Base-by-base conservation (phyloP, 2,113 vertebrate genomes). In the Gadus chalcogrammus region DNA sequence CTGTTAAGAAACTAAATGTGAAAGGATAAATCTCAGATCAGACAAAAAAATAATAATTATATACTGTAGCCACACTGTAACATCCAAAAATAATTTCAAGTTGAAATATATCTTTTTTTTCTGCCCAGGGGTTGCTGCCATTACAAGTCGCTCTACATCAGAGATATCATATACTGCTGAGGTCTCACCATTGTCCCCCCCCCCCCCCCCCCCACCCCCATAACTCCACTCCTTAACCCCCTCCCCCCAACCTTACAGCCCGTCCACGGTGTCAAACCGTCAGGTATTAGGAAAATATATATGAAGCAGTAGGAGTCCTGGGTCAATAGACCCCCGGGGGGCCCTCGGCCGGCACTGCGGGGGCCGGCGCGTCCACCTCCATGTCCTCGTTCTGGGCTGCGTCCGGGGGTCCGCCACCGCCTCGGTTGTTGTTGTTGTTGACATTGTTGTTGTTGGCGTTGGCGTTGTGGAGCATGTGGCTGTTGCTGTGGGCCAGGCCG, bases 21-120 rank as follows among this genome's bases (percentile, higher is more conserved):
- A 94, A 89, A 90, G 82, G 89, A 87, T 85, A 89, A 90, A 92
- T 92, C 90, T 89, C 91, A 93, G 92, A 94, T 93, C 89, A 92
- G 90, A 94, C 91, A 82, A 82, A 84, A 73, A 71, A 58, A 71
- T 70, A 72, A 72, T n/a, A 93, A 92, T 81, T 92, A 91, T 91
- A 90, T 91, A 92, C 88, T 88, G 89, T 91, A 90, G 91, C 91
- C 93, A 91, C 89, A 91, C 91, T 88, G 87, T 79, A 92, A 93
- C 92, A 91, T 92, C 90, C 89, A 93, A 93, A 92, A 91, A 91
- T 87, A 90, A 89, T 92, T 88, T 89, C 83, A 93, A 86, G 90
- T 91, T 87, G 91, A 92, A 83, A 87, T 89, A 91, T 91, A 89
- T 86, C 91, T 88, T 90, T 85, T 85, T 87, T 90, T 85, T 85